Conservation (phyloP, 2,113 vertebrate species). For the Castor canadensis region DNA sequence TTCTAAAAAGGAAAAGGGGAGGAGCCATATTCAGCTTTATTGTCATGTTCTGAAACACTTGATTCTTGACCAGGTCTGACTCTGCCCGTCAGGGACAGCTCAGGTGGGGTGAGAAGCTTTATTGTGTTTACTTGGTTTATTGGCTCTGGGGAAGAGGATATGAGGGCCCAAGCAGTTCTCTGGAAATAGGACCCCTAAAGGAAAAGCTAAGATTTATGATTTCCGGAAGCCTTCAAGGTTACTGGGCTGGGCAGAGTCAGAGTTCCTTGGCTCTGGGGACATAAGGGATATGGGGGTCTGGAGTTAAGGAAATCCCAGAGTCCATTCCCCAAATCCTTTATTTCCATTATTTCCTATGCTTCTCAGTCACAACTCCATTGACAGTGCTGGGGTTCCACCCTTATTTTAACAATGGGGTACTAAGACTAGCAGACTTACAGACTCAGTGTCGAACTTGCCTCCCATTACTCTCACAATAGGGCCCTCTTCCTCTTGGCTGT, state of each 20-base stretch:
- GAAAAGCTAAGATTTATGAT: conserved; percentile 63
- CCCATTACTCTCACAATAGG: neutral
- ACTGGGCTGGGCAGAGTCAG: neutral
- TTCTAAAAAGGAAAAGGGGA: neutral
- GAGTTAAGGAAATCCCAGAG: neutral
- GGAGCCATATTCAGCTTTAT: neutral
- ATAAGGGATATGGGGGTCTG: neutral
- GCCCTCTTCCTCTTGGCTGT: neutral
- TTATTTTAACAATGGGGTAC: neutral
- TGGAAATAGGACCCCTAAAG: conserved; percentile 50
- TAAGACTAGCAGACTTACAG: neutral
- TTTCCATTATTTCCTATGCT: neutral
- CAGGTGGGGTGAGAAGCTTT: conserved; percentile 49
- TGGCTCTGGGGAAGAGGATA: conserved; percentile 62
- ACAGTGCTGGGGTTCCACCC: neutral
- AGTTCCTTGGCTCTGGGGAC: neutral
- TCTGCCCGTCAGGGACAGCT: neutral
- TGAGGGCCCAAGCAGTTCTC: conserved; percentile 43
- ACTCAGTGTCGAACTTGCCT: neutral
- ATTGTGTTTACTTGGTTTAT: conserved; percentile 77
- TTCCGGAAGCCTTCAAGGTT: conserved; percentile 64
- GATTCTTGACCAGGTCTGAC: neutral
- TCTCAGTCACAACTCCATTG: neutral
- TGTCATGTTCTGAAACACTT: neutral
- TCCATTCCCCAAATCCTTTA: neutral